A percentile compares a stretch with the other conserved stretches of the same genome.
phyloP scores from a whole-genome alignment of 2,113 vertebrate genomes.

The Prionailurus viverrinus region DNA sequence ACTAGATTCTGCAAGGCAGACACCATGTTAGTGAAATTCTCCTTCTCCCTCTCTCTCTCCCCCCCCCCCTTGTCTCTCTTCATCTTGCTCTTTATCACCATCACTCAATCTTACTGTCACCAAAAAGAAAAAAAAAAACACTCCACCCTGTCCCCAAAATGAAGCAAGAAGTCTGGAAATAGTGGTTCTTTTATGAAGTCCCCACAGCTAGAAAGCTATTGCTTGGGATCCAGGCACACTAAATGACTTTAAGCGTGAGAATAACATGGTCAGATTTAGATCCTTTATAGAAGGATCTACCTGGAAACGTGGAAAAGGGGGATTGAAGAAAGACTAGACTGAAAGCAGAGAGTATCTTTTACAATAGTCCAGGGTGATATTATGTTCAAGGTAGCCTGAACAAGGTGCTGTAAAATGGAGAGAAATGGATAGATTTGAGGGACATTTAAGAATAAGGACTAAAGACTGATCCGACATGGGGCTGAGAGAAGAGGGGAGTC shows the following conservation, averaged over 20 bases:
- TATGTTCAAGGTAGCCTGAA: not conserved
- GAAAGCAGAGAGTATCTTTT: not conserved
- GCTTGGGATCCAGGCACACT: not conserved
- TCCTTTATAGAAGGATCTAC: not conserved
- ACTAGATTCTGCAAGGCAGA: not conserved
- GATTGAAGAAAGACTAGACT: not conserved
- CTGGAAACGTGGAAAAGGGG: not conserved
- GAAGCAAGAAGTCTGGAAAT: conserved; percentile 35
- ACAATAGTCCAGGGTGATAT: not conserved
- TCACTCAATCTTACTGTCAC: not conserved
- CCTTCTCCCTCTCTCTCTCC: not conserved
- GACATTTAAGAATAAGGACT: not conserved
- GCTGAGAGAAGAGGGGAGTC: not conserved
- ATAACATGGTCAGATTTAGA: not conserved
- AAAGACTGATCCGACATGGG: not conserved
- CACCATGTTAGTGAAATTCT: not conserved
- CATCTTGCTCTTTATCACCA: not conserved
- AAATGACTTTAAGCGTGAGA: not conserved
- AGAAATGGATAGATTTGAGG: not conserved
- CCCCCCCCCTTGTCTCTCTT: not conserved
- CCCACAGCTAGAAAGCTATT: not conserved
- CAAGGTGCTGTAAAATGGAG: not conserved
- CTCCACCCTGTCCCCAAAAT: not conserved
- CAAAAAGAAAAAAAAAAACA: not conserved
- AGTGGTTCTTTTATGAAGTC: not conserved